Conservation (phyloP, 2,888 invertebrate genomes). For the Hirtodrosophila histrioides region DNA sequence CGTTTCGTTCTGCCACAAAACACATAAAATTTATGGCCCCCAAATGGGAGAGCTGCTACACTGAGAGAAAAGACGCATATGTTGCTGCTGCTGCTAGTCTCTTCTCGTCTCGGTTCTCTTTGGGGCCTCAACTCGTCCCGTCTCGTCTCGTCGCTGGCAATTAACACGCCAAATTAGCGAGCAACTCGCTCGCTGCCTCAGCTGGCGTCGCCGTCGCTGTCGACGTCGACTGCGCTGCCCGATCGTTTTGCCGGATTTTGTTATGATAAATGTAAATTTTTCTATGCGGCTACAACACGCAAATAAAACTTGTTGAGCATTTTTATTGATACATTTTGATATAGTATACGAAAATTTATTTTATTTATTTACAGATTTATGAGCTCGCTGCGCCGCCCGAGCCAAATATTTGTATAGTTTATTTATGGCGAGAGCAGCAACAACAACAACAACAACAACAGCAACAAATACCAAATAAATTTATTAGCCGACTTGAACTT, state of each 20-base stretch:
- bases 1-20: constrained; percentile 79
- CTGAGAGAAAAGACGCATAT: constrained; percentile 4
- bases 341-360: constrained; percentile 70
- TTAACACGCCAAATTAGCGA: constrained; percentile 79
- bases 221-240: constrained; percentile 18
- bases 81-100: background rate
- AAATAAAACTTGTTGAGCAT: constrained; percentile 76
- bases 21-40: constrained; percentile 71
- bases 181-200: constrained; percentile 33
- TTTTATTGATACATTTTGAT: constrained; percentile 78
- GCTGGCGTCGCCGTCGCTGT: constrained; percentile 11
- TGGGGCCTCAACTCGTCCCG: constrained; percentile 13
- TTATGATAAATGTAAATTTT: constrained; percentile 65
- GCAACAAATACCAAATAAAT: constrained; percentile 48
- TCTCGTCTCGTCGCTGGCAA: constrained; percentile 61
- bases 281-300: constrained; percentile 47
- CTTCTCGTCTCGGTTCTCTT: constrained; percentile 29
- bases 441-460: constrained; percentile 1
- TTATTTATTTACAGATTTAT: constrained; percentile 78
- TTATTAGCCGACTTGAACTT: constrained; percentile 72
- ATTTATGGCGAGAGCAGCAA: constrained; percentile 62
- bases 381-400: constrained; percentile 61
- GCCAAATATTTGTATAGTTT: constrained; percentile 74
- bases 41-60: constrained; percentile 34
- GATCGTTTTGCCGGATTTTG: constrained; percentile 44